Evolutionary conservation across 92 coral and sea anemone species (phyloP).

Genomic region (Palythoa grandiflora): DNA sequence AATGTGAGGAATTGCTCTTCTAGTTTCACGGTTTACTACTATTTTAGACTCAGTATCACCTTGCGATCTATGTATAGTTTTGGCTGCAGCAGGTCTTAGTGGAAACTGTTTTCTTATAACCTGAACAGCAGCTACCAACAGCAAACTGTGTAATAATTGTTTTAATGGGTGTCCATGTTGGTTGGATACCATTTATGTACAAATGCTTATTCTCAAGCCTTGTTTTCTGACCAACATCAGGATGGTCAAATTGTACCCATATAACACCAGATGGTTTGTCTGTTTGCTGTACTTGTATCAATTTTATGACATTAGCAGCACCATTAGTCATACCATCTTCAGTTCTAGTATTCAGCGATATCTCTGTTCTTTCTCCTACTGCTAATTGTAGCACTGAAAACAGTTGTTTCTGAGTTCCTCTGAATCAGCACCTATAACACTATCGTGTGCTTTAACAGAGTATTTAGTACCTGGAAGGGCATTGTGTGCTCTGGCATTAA

Average conservation of each 20-base stretch:
- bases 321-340: too few species aligned
- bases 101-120: background rate
- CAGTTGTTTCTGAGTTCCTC: constrained; percentile 6
- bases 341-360: too few species aligned
- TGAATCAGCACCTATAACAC: constrained; percentile 1
- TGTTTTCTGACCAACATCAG: too few species aligned
- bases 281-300: too few species aligned
- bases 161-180: too few species aligned
- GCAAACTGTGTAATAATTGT: background rate
- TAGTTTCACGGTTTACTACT: background rate
- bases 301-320: too few species aligned
- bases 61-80: too few species aligned
- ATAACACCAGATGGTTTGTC: too few species aligned
- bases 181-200: too few species aligned
- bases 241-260: too few species aligned
- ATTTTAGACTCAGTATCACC: background rate
- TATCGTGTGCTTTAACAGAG: background rate
- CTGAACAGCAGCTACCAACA: constrained; percentile 1
- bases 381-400: background rate
- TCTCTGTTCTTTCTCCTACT: background rate
- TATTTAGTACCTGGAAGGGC: background rate
- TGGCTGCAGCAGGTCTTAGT: background rate
- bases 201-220: too few species aligned
- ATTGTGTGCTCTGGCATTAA: background rate
- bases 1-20: too few species aligned